Percentiles rank a stretch among this genome's conserved stretches.
phyloP scores from a whole-genome alignment of 1,140 invertebrate genomes.

The Papilio xuthus region DNA sequence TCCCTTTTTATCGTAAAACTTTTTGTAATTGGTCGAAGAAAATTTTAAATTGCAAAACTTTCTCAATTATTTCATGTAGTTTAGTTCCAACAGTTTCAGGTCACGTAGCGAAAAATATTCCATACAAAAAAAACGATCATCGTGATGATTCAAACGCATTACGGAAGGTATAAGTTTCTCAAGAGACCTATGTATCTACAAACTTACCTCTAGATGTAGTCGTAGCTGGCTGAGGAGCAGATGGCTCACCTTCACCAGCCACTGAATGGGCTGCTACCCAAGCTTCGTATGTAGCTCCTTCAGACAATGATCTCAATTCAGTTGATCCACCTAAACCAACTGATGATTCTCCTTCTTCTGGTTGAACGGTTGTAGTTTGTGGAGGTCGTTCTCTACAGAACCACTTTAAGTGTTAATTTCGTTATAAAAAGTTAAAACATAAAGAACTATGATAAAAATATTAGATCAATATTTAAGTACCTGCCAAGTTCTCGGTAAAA shows the following conservation, averaged over 20 bases:
- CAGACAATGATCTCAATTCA: constrained; percentile 68
- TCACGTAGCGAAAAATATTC: too few species aligned
- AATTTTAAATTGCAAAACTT: background rate
- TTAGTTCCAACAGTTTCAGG: too few species aligned
- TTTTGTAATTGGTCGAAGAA: background rate
- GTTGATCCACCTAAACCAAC: constrained; percentile 71
- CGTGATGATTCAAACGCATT: too few species aligned
- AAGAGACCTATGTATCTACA: background rate
- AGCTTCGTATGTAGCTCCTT: constrained; percentile 88
- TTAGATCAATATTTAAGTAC: constrained; percentile 43
- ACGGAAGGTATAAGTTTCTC: too few species aligned
- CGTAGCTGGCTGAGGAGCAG: constrained; percentile 69
- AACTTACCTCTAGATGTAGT: constrained; percentile 67
- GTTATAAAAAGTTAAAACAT: background rate
- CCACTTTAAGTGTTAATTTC: background rate
- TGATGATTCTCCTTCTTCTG: constrained; percentile 61
- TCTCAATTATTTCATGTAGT: background rate
- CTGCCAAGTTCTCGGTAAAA: constrained; percentile 87
- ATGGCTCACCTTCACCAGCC: constrained; percentile 87
- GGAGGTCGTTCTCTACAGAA: constrained; percentile 67
- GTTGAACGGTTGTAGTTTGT: constrained; percentile 70
- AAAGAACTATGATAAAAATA: background rate
- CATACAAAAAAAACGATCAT: too few species aligned
- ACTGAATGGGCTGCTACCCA: constrained; percentile 93
- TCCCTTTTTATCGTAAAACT: background rate